Evolutionary conservation across 2,797 vertebrate species (phyloP).

Genomic region (Sylvia borin): DNA sequence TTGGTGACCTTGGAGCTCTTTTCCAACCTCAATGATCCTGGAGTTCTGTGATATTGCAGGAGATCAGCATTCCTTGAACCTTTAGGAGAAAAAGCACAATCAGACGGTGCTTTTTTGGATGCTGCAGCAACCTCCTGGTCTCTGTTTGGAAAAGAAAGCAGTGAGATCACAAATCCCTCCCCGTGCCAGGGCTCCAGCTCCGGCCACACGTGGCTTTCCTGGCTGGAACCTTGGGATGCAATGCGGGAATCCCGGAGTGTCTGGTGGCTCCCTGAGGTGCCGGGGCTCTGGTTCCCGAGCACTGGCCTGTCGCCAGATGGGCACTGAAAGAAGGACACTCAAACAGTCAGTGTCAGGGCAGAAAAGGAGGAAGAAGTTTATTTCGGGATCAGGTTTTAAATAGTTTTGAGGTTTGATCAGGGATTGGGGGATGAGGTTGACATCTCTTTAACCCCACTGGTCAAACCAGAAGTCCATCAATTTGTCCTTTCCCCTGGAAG

Average conservation of each 20-base stretch:
- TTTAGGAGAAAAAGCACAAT: neutral
- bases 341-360: no score
- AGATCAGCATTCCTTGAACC: neutral
- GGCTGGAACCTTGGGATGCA: neutral
- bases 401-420: no score
- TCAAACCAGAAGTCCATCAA: no score
- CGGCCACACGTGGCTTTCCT: neutral
- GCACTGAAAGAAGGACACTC: no score
- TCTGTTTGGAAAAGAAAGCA: neutral
- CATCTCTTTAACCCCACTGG: no score
- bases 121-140: neutral
- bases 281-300: no score
- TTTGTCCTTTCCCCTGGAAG: no score
- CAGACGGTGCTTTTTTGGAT: neutral
- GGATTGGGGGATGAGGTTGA: no score
- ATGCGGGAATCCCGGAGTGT: accelerated
- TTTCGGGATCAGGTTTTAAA: no score
- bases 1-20: neutral
- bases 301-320: no score
- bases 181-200: accelerated
- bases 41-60: accelerated
- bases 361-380: no score
- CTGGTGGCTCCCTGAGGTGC: neutral
- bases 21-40: accelerated
- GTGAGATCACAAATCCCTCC: neutral